Evolutionary conservation across 2,888 invertebrate species (phyloP), one percentile per base, ranked within the genome.

Genomic region (Oscheius sp.): DNA sequence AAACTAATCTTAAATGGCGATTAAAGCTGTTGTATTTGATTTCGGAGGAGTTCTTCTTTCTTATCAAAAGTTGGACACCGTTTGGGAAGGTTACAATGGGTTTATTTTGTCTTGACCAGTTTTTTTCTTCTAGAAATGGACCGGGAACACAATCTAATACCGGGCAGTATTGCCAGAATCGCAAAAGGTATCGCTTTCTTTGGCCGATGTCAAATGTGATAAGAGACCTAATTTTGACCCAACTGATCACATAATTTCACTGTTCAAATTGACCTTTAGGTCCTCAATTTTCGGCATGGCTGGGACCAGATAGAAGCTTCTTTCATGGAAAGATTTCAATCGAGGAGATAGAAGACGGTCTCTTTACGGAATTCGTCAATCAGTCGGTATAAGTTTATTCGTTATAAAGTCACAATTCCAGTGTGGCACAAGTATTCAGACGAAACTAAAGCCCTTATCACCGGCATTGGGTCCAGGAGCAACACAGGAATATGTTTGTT

Each of bases 11-110:
- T 37, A 37, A 20, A 66, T 66, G 66, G 12, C 66, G 6, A 73
- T 79, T 48, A 73, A 74, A 69, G 75, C 70, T 3, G 78, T 76
- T 6, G 76, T 79, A 15, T 79, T 75, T 52, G 78, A 79, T 45
- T 75, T 73, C 23, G 76, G 76, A 20, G 78, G 78, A 61, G 78
- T 79, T 37, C 29, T 79, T 6, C 65, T 76, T 2, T 76, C 76
- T 4, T 76, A 74, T 45, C 73, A 70, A 17, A 63, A 52, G 6
- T 67, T 74, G n/a, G 10, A 10, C 29, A 57, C 53, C 0, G 63
- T 70, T 31, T 76, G 76, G 68, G 58, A 29, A 31, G 68, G 68
- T 68, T 20, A 25, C 20, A 8, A 17, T 20, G 15, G 15, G 15
- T 3, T 27, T 27, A n/a, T n/a, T 15, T 27, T 52, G 6, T 23